Base-by-base conservation (phyloP, 2,888 invertebrate genomes). In the Dorcus parallelipipedus region DNA sequence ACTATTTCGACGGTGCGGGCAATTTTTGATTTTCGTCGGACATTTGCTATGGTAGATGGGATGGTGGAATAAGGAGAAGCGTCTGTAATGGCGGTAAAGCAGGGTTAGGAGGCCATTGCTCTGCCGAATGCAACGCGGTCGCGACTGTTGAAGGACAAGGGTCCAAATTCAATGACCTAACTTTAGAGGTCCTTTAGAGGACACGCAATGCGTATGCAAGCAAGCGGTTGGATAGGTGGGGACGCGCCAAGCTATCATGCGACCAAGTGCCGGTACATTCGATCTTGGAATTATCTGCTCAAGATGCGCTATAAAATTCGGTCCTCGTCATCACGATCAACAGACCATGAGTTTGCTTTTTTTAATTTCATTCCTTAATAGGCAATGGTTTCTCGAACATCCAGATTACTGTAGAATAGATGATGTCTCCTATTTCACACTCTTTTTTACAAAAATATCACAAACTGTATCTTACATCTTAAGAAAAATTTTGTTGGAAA, bases 131-230 rank as follows among this genome's bases (percentile, higher is more conserved):
- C 72, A 72, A 68, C 70, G 67, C 72, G 70, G 71, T 70, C 73
- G 73, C 72, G 72, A 71, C 60, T 67, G 71, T 67, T 71, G 76
- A 77, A 78, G 78, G 78, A 77, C 78, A 78, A 78, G 76, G 77
- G 78, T 78, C 78, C 73, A 78, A 76, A 79, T 78, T 79, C 79
- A 78, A 78, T 79, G 79, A 79, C 79, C 79, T 75, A 78, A 73
- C 76, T 76, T 73, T 78, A 75, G 78, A 79, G 79, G 79, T 75
- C 75, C 74, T 78, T 77, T 77, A 75, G 78, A 79, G 79, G 79
- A 75, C 78, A 78, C 73, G 75, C 75, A 72, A 71, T 72, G 74
- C 73, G 72, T 73, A 72, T 71, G 72, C 70, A 70, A 66, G 70
- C 65, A 41, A 33, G 42, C 49, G 42, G 47, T 47, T 20, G 23